Base-by-base conservation (phyloP, 1,140 invertebrate genomes). In the Drosophila azteca region DNA sequence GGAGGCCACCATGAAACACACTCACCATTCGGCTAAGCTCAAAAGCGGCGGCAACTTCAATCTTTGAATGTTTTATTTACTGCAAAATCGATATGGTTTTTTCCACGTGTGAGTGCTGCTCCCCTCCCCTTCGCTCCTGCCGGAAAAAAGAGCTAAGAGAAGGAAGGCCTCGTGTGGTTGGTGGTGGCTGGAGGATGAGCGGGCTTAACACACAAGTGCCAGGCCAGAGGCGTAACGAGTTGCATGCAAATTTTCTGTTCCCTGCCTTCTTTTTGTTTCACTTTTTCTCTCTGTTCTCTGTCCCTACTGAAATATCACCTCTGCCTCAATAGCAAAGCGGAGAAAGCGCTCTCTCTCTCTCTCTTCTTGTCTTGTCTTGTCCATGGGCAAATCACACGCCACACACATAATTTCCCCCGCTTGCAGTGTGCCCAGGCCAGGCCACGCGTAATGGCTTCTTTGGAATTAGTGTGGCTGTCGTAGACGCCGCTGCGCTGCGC, bases 31-130 rank as follows among this genome's bases (percentile, higher is more conserved):
- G 78, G 82, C 82, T 85, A 85, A 87, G 82, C 82, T 85, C 78
- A 85, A 87, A 85, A 85, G 82, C 82, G 83, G 82, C 82, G 83
- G 78, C 75, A 87, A 85, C 82, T 85, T 85, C 82, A 85, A 85
- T 85, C 82, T 85, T 87, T 85, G 82, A 85, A 85, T 85, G 82
- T 85, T 85, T 85, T 85, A 85, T 85, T 85, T 85, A 85, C 82
- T 85, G 82, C 82, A 85, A 85, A 85, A 85, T 85, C 82, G 82
- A 85, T 85, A 85, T 87, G 82, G 74, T 85, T 85, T 82, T 84
- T 82, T 70, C 61, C 55, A 75, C 46, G 55, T 69, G 50, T 41
- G 53, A 49, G 46, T 71, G 54, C 35, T 49, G 64, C 35, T 39
- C 22, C 22, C 20, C 44, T 64, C 43, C 20, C 41, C 9, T 48